Evolutionary conservation across 37 sponge, comb jelly and placozoan genomes (phyloP).

Genomic region (Agelas oroides): DNA sequence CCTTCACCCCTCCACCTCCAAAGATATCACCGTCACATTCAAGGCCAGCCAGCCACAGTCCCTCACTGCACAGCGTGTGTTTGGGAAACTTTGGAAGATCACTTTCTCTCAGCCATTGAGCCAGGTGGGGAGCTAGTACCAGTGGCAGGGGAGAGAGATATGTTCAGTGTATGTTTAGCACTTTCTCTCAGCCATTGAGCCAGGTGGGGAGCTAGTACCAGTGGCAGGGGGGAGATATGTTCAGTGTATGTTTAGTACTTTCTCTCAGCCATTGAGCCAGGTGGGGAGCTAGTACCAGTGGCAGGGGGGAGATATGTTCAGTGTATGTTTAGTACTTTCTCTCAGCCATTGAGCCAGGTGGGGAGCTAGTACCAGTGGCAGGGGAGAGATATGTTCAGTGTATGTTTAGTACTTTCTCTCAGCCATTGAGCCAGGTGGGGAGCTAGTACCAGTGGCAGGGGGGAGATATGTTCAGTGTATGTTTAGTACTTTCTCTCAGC

Average conservation of each 20-base stretch:
- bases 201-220: conserved; percentile 39
- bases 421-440: too few species aligned
- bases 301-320: too few species aligned
- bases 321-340: conserved; percentile 24
- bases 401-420: too few species aligned
- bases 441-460: too few species aligned
- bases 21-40: conserved; percentile 88
- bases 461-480: too few species aligned
- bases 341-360: conserved; percentile 67
- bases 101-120: conserved; percentile 62
- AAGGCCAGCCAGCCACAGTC: conserved; percentile 60
- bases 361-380: not conserved
- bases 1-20: conserved; percentile 83
- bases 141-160: too few species aligned
- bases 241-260: not conserved
- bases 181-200: conserved; percentile 60
- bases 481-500: too few species aligned
- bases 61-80: conserved; percentile 35
- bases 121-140: conserved; percentile 35
- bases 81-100: conserved; percentile 77
- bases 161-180: not conserved
- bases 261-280: conserved; percentile 64
- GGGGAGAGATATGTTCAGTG: not conserved
- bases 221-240: too few species aligned
- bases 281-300: conserved; percentile 22